Evolutionary conservation across 92 coral and sea anemone species (phyloP), one percentile per base, ranked within the genome.

Genomic region (Virgularia gustaviana): DNA sequence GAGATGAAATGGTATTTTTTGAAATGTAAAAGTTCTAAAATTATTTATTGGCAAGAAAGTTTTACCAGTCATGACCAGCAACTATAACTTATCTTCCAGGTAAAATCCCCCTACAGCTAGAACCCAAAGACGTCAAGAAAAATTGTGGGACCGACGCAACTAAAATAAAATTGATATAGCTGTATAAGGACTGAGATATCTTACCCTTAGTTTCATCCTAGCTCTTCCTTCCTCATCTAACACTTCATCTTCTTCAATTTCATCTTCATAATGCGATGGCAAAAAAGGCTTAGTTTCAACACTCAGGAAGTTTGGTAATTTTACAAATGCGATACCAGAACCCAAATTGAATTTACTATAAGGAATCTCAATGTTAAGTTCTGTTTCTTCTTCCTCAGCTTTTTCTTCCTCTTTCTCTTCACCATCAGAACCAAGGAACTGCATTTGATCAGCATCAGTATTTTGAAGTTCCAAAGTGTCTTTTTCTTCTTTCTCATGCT

Each of bases 171-270:
- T 9, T 30, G 11, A 16, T 9, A 9, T 9, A 11, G 11, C 9
- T 55, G 23, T 9, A 16, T 19, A 55, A 9, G 11, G n/a, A n/a
- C n/a, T n/a, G 35, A 30, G 10, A 22, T 16, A 1, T 31, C 11
- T 7, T 78, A 91, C 97, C 92, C 88, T 92, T 10, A 92, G 85
- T 53, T 92, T 92, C 12, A 92, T 85, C 57, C 97, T 88, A 65
- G 97, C 88, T 76, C 95, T 78, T 55, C 97, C 97, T 57, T 92
- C 97, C 32, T 92, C 97, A 77, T 92, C 97, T 25, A 92, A 85
- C 43, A 92, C 88, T 55, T 92, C 97, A 65, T 92, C 97, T 65
- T 92, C 97, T 51, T 92, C 97, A 80, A 92, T 73, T 60, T 92
- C 97, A 68, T 92, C 97, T 63, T 92, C 97, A 84, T 89, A 92